Percentiles rank a stretch among this genome's conserved stretches.
Evolutionary conservation across 2,797 vertebrate species (phyloP).

Genomic region (Galago senegalensis): DNA sequence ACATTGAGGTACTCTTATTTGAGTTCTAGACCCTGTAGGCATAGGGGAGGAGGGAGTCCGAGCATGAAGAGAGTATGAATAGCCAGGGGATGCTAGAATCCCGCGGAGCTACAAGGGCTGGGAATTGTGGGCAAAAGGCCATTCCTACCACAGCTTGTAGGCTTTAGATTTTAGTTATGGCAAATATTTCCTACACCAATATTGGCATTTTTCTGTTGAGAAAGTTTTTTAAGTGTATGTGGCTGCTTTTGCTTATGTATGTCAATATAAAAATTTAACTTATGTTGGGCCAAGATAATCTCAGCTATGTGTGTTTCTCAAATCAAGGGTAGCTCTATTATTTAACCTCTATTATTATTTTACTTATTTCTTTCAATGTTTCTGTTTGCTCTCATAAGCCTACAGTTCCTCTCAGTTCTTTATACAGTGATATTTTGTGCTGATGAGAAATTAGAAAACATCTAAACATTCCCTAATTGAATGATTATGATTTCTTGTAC

Average conservation of each 20-base stretch:
- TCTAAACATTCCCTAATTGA: neutral
- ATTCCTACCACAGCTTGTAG: neutral
- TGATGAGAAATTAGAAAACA: constrained; percentile 33
- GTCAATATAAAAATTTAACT: constrained; percentile 21
- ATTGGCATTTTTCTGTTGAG: neutral
- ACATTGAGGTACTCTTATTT: neutral
- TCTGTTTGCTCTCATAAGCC: neutral
- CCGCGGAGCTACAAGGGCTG: neutral
- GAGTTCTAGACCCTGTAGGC: neutral
- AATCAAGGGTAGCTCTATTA: neutral
- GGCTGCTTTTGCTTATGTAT: constrained; percentile 8
- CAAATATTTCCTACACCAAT: neutral
- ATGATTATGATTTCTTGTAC: constrained; percentile 27
- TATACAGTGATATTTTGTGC: neutral
- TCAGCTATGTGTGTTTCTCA: constrained; percentile 47
- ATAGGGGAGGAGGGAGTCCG: neutral
- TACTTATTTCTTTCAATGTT: constrained; percentile 11
- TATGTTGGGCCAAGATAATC: neutral
- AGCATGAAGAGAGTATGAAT: neutral
- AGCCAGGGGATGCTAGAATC: neutral
- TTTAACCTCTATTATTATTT: constrained; percentile 45
- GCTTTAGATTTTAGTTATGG: neutral
- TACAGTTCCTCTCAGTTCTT: neutral
- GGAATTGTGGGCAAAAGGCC: neutral
- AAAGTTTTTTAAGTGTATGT: constrained; percentile 27